Conservation (phyloP, 2,113 vertebrate species). For the Siniperca chuatsi region DNA sequence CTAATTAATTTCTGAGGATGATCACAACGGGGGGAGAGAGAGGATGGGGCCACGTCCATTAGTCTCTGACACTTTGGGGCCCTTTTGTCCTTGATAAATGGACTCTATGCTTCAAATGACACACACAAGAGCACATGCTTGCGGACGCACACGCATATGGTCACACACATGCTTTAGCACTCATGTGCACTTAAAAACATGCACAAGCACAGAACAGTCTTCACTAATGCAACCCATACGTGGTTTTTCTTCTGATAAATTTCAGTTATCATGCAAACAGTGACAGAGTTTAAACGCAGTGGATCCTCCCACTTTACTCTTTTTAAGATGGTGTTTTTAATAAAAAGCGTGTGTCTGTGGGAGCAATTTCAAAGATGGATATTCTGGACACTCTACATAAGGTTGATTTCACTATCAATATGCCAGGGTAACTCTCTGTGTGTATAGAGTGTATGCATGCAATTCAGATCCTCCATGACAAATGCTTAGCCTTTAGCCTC, state of each 20-base stretch:
- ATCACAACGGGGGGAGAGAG: constrained; percentile 73
- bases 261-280: neutral
- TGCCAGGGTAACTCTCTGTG: constrained; percentile 18
- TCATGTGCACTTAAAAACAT: neutral
- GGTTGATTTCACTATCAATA: constrained; percentile 31
- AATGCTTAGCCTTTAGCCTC: constrained; percentile 50
- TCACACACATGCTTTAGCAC: neutral
- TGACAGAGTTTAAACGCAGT: neutral
- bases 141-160: neutral
- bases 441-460: neutral
- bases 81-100: constrained; percentile 85
- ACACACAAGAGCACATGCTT: constrained; percentile 18
- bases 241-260: constrained; percentile 1
- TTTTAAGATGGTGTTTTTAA: constrained; percentile 23
- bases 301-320: neutral
- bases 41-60: constrained; percentile 78
- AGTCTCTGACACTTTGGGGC: constrained; percentile 81
- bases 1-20: constrained; percentile 86
- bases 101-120: constrained; percentile 65
- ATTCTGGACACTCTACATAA: constrained; percentile 9
- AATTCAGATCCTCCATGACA: constrained; percentile 26
- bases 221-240: neutral
- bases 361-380: constrained; percentile 29
- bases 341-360: neutral
- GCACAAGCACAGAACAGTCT: neutral